Base-by-base conservation (phyloP, 2,888 invertebrate genomes). In the Andrena trimmerana region DNA sequence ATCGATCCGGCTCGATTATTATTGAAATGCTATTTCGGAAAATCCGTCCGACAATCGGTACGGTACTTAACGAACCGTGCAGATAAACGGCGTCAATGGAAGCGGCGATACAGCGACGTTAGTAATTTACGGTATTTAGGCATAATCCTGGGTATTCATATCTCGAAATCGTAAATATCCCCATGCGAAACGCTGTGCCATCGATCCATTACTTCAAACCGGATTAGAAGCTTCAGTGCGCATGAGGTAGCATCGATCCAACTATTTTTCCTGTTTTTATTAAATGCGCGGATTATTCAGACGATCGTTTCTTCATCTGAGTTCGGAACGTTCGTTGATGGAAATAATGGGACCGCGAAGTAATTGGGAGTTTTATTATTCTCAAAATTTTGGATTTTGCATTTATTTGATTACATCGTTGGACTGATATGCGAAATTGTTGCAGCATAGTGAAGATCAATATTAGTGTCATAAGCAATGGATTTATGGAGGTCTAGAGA, bases 81-180 rank as follows among this genome's bases (percentile, higher is more conserved):
- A 66, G 72, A 59, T 72, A 65, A 65, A 73, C 27, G 48, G 57
- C 31, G 27, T 2, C 57, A 57, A 71, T 70, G 71, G 48, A 77
- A 70, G 57, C n/a, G 59, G 24, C 5, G 48, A 48, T 59, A 31
- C 1, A 27, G 13, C 13, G 31, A 52, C 69, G 73, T 66, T 68
- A 54, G n/a, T 68, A 63, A 83, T 83, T 83, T 54, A 83, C 31
- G 57, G 54, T 68, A 52, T 78, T 72, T 78, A 69, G 24, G 16
- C 33, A 73, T 70, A 83, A 83, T 83, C 62, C 66, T 24, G 20
- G n/a, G 4, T 42, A 65, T 62, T 57, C 48, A 50, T 72, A 57
- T 27, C 24, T 7, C 33, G 5, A 73, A 69, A 66, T 72, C 54
- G 65, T 83, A 83, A 83, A 83, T 70, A 78, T 73, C 48, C 42